Evolutionary conservation across 2,797 vertebrate genomes (phyloP).

Genomic region (Oreochromis grahami): DNA sequence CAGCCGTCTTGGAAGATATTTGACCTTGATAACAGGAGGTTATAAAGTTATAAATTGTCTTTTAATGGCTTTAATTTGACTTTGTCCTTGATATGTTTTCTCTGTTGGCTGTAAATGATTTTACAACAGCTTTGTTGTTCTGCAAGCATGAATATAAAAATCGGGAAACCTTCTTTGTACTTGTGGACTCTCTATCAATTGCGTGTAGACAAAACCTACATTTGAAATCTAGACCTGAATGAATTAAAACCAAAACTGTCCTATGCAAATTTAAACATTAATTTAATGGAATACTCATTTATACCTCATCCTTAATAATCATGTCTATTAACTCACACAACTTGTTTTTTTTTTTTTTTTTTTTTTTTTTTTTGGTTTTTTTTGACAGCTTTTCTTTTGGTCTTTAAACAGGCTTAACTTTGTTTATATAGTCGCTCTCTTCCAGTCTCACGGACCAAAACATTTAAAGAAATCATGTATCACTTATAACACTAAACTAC

Average conservation of each 20-base stretch:
- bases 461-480: neutral
- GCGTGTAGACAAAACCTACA: neutral
- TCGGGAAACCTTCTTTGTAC: neutral
- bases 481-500: neutral
- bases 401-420: neutral
- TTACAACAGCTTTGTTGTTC: neutral
- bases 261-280: neutral
- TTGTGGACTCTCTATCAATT: neutral
- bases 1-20: neutral
- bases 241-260: neutral
- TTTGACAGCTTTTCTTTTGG: neutral
- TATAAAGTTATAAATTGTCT: neutral
- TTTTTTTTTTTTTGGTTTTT: neutral
- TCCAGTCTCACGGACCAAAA: neutral
- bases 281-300: neutral
- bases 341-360: neutral
- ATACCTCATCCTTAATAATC: neutral
- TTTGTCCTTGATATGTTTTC: neutral
- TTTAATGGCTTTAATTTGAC: neutral
- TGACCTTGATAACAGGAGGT: neutral
- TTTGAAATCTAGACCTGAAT: neutral
- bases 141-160: neutral
- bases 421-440: neutral
- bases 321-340: neutral
- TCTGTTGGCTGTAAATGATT: neutral